phyloP scores from a whole-genome alignment of 1,140 invertebrate species.

The Lepidotrigona ventralis region DNA sequence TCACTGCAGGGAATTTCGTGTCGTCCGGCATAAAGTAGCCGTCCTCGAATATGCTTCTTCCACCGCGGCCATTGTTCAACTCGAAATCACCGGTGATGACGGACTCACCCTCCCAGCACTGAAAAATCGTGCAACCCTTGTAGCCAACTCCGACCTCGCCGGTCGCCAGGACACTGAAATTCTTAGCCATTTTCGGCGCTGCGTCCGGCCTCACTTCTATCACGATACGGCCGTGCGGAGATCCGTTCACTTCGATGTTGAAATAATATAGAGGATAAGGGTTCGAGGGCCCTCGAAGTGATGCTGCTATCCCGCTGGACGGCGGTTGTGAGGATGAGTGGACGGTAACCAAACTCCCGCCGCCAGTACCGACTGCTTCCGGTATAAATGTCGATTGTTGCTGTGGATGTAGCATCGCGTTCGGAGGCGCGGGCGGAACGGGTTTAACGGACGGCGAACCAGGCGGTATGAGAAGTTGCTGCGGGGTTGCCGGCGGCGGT shows the following conservation, averaged over 20 bases:
- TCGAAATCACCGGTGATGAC: constrained; percentile 91
- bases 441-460: constrained; percentile 76
- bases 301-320: constrained; percentile 67
- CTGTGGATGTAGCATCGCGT: constrained; percentile 75
- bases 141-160: constrained; percentile 90
- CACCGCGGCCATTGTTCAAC: constrained; percentile 89
- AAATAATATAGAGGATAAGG: constrained; percentile 88
- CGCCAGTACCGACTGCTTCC: constrained; percentile 68
- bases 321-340: constrained; percentile 78
- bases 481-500: constrained; percentile 63
- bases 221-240: constrained; percentile 86
- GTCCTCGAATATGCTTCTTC: constrained; percentile 88
- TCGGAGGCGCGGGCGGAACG: constrained; percentile 68
- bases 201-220: constrained; percentile 92
- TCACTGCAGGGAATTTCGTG: constrained; percentile 87
- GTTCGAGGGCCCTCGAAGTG: constrained; percentile 74
- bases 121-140: constrained; percentile 89
- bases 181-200: constrained; percentile 94
- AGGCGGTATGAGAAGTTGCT: constrained; percentile 75
- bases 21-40: constrained; percentile 91
- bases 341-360: constrained; percentile 75
- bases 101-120: constrained; percentile 91
- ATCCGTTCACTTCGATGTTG: constrained; percentile 87
- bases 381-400: constrained; percentile 74
- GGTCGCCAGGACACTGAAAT: constrained; percentile 90